Base-by-base conservation (phyloP, 2,888 invertebrate species). In the Iselma pallidipennis region DNA sequence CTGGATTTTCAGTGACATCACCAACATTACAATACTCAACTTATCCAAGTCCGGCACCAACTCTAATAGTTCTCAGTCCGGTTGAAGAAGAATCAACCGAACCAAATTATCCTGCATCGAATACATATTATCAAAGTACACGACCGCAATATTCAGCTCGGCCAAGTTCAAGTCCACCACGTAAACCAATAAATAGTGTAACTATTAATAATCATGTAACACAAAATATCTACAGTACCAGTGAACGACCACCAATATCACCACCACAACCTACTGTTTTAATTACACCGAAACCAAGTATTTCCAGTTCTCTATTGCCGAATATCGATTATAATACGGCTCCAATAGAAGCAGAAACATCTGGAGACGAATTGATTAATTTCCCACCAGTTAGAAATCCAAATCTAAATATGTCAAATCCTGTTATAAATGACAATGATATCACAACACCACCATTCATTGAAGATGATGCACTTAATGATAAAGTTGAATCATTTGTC, bases 321-420 rank as follows among this genome's bases (percentile, higher is more conserved):
- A 69, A 68, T 51, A 74, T 56, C 14, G 74, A 74, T 23, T 74
- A 68, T 49, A 72, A 75, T 45, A 70, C 71, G 12, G 74, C 74
- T 14, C 69, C 76, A 7, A 76, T 80, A 42, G 89, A 90, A 70
- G 82, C 86, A 6, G 88, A 88, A 66, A 89, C 91, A 0, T 71
- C 78, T 6, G 75, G 77, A 12, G 89, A 91, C 72, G 90, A 92
- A 65, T 81, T 88, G 21, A 88, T 89, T 31, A 92, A 92, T 71
- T 94, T 94, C 82, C 94, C 94, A 14, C 94, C 94, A 0, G 94
- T 93, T 0, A 85, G 94, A 50, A 92, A 94, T 78, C 94, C 94
- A 0, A 89, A 92, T 82, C 81, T 92, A 0, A 93, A 93, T 65
- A 87, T 88, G 71, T 89, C 91, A 0, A 83, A 85, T 0, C 83